Percentiles rank a stretch among this genome's conserved stretches.
Conservation (phyloP, 1,140 invertebrate species). For the Palaemon carinicauda region DNA sequence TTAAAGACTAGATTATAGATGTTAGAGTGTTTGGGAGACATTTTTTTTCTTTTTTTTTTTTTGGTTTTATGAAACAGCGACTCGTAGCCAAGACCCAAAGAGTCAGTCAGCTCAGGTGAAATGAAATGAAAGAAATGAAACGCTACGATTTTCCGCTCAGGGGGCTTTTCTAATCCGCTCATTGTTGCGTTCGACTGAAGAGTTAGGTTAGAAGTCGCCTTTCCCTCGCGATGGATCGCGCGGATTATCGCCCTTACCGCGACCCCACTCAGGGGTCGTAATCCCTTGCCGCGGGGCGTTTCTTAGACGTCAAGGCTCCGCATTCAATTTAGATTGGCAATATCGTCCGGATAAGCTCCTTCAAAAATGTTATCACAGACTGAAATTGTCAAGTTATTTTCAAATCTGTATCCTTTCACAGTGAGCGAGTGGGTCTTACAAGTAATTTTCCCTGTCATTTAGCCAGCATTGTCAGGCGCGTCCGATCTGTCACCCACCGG, state of each 20-base stretch:
- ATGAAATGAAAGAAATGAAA: not conserved
- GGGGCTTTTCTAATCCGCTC: constrained; percentile 14
- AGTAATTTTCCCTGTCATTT: constrained; percentile 37
- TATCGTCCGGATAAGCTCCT: constrained; percentile 28
- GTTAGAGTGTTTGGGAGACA: no score
- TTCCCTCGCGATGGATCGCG: not conserved
- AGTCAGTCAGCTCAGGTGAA: not conserved
- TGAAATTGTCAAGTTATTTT: constrained; percentile 38
- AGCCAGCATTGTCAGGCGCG: not conserved
- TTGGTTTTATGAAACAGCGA: no score
- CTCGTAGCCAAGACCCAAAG: not conserved
- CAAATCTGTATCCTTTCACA: constrained; percentile 12
- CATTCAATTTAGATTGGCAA: constrained; percentile 41
- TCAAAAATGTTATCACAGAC: constrained; percentile 39
- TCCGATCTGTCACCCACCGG: not conserved
- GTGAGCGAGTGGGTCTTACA: constrained; percentile 2
- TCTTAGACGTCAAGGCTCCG: constrained; percentile 29
- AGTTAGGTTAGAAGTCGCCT: constrained; percentile 23
- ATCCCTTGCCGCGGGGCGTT: not conserved
- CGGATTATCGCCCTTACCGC: not conserved
- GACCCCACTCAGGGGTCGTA: not conserved
- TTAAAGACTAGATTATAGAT: no score
- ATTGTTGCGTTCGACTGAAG: not conserved
- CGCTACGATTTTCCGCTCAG: constrained; percentile 3
- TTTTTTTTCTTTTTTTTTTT: no score